Evolutionary conservation across 2,113 vertebrate genomes (phyloP).

Genomic region (Acrocephalus arundinaceus): DNA sequence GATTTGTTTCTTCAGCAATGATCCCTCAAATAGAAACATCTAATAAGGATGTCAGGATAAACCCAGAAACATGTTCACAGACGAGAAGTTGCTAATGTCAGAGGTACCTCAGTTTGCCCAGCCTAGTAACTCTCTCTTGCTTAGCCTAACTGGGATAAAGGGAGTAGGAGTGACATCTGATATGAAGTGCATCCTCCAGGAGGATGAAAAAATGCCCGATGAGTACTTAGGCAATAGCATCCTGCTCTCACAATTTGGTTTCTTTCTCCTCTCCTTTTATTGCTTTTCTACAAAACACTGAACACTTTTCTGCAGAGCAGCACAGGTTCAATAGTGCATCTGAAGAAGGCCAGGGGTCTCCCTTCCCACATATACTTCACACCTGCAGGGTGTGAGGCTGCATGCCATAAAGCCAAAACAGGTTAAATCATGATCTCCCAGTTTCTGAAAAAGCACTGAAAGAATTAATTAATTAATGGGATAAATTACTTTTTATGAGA

Average conservation of each 20-base stretch:
- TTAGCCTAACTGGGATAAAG: not conserved
- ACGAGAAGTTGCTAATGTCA: not conserved
- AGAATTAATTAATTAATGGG: not conserved
- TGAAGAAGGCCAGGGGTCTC: not conserved
- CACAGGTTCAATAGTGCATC: not conserved
- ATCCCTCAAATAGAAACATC: not conserved
- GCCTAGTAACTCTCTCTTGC: not conserved
- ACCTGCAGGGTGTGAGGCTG: not conserved
- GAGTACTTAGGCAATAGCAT: not conserved
- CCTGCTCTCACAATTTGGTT: not conserved
- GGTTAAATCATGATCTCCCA: not conserved
- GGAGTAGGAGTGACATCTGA: not conserved
- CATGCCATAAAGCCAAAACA: accelerated
- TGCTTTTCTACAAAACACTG: not conserved
- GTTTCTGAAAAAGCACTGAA: not conserved
- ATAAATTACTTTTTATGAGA: not conserved
- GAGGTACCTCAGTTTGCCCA: not conserved
- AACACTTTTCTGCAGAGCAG: not conserved
- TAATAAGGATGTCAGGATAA: not conserved
- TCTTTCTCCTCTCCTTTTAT: not conserved
- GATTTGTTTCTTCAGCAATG: not conserved
- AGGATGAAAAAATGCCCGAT: not conserved
- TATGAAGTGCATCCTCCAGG: not conserved
- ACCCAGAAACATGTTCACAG: not conserved
- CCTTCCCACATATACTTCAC: not conserved